These are phyloP conservation scores for Drosophila bipectinata DNA, from an alignment of 1,140 invertebrate species.

Conservation along the genomic window DNA sequence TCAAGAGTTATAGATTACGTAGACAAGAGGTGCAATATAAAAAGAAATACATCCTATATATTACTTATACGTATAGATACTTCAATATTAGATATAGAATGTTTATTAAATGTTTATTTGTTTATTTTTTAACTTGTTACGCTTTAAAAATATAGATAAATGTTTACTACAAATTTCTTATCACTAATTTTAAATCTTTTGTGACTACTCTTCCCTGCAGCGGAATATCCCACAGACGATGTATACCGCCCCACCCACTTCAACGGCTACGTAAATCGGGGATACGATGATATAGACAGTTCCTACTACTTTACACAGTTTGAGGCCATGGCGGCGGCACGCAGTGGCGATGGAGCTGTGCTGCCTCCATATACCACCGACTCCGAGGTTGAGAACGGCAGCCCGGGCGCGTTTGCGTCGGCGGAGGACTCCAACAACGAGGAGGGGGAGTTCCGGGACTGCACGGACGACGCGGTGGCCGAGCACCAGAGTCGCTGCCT, in stretches of 20 bases:
- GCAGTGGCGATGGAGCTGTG: conserved; percentile 9
- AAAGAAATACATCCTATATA: too few relatives aligned
- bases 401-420: conserved; percentile 15
- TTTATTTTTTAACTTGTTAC: too few relatives aligned
- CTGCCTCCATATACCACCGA: conserved; percentile 50
- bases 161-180: not conserved
- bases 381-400: conserved; percentile 7
- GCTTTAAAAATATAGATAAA: too few relatives aligned
- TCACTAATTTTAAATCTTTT: not conserved
- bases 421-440: conserved; percentile 20
- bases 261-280: conserved; percentile 66
- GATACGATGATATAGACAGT: conserved; percentile 76
- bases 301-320: conserved; percentile 72
- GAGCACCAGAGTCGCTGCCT: conserved; percentile 60
- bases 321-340: conserved; percentile 56
- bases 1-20: too few relatives aligned
- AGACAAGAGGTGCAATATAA: too few relatives aligned
- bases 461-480: conserved; percentile 39
- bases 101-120: too few relatives aligned
- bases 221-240: conserved; percentile 60
- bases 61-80: too few relatives aligned
- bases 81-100: too few relatives aligned
- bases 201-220: conserved; percentile 14
- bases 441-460: conserved; percentile 34
- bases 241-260: conserved; percentile 57